Base-by-base conservation (phyloP, 1,140 invertebrate species). In the Dendrolimus punctatus region DNA sequence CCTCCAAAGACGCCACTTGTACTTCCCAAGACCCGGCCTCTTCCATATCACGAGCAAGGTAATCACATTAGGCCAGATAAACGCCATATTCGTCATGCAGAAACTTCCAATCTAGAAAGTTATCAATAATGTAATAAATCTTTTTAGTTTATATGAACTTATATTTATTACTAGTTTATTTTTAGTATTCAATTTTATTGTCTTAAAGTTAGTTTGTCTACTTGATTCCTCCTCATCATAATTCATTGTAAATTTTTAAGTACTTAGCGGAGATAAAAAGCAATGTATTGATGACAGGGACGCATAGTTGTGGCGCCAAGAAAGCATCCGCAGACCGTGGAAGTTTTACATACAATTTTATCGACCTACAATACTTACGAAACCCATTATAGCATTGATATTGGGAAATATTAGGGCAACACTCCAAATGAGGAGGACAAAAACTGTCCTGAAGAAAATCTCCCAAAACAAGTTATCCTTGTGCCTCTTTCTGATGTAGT, bases 11-110 rank as follows among this genome's bases (percentile, higher is more conserved):
- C 67, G 55, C 75, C 73, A 80, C 5, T 59, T 69, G 10, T 51
- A 74, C 6, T 61, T 59, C 0, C 75, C 76, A 1, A 76, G 49
- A 4, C 80, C 77, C 1, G 80, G 80, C 39, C 74, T 53, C 3
- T 80, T 61, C 70, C 72, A 83, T 8, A 71, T 54, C 4, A 73
- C 70, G 10, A 78, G 46, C 3, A 79, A 44, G 40, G 70, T 68
- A 8, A 83, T 79, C 8, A 69, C 39, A 42, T 73, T 73, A 0
- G 80, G 77, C 60, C 70, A 79, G 5, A 80, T 79, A 40, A 83
- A 80, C 0, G 72, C 77, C 73, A 83, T 79, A 62, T 79, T 79
- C 23, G 77, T 71, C 3, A 79, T 44, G 40, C 80, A 80, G 49
- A 83, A 73, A 5, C 65, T 51, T 2, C 80, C 80, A 0, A 83